A percentile compares a stretch with the other conserved stretches of the same genome.
Conservation (phyloP, 1,140 invertebrate species). For the Frieseomelitta varia region DNA sequence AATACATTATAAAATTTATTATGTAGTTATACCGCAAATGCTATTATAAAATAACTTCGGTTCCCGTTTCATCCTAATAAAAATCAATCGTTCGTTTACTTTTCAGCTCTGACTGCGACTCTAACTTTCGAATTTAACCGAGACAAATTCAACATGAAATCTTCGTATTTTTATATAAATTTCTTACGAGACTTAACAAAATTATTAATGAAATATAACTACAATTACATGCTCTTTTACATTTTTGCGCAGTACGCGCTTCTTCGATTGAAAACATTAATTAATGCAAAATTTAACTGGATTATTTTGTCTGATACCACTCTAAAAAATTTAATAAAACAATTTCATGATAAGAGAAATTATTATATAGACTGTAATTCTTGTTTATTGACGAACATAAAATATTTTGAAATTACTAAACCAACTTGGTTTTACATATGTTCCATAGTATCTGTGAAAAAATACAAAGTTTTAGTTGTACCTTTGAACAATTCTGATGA, state of each 20-base stretch:
- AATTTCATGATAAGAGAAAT: slow-evolving; percentile 41
- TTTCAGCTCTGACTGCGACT: background rate
- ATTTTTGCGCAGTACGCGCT: slow-evolving; percentile 63
- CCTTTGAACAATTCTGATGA: slow-evolving; percentile 68
- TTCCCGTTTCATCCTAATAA: background rate
- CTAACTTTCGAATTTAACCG: background rate
- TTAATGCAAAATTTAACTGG: slow-evolving; percentile 47
- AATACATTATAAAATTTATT: slow-evolving; percentile 15
- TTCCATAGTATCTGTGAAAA: slow-evolving; percentile 62
- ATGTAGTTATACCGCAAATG: background rate
- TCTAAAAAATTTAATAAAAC: slow-evolving; percentile 59
- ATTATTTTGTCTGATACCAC: slow-evolving; percentile 63
- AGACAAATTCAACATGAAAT: slow-evolving; percentile 19
- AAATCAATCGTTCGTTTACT: slow-evolving; percentile 14
- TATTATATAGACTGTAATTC: slow-evolving; percentile 69
- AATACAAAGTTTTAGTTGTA: slow-evolving; percentile 79
- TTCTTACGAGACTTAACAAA: slow-evolving; percentile 51
- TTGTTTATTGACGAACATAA: slow-evolving; percentile 65
- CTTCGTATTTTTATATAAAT: slow-evolving; percentile 31
- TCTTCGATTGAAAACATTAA: slow-evolving; percentile 64
- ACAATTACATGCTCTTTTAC: slow-evolving; percentile 49
- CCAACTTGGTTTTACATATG: slow-evolving; percentile 72
- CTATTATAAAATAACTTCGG: background rate
- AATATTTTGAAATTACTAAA: slow-evolving; percentile 19
- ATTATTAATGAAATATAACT: slow-evolving; percentile 46